Evolutionary conservation across 92 coral and sea anemone species (phyloP).

Genomic region (Isaurus tuberculatus): DNA sequence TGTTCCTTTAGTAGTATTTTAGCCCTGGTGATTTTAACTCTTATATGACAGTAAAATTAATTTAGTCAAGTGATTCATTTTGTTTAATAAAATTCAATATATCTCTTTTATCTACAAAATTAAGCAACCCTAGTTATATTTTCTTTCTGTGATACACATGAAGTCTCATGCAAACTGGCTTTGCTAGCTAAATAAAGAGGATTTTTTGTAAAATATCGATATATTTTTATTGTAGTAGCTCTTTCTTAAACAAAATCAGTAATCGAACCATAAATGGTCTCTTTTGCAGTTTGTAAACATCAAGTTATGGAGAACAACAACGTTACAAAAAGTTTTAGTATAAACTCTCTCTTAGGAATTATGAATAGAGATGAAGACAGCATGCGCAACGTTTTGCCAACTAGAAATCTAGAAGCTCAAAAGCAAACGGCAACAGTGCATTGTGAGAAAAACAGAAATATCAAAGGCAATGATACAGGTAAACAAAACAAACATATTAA

Average conservation of each 20-base stretch:
- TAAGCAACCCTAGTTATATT: too few species aligned
- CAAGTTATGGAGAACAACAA: conserved; percentile 15
- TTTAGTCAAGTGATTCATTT: not conserved
- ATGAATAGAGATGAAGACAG: not conserved
- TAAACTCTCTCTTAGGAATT: conserved; percentile 37
- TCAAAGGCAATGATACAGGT: conserved; percentile 17
- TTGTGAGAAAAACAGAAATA: conserved; percentile 5
- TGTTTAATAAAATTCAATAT: not conserved
- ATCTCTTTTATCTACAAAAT: not conserved
- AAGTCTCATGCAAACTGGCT: too few species aligned
- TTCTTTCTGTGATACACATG: too few species aligned
- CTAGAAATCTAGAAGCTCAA: not conserved
- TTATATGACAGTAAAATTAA: not conserved
- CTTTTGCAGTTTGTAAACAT: conserved; percentile 2
- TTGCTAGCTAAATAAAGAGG: too few species aligned
- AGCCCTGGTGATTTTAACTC: not conserved
- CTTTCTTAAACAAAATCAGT: not conserved
- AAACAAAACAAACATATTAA: not conserved
- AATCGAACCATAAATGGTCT: not conserved
- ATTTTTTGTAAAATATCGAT: too few species aligned
- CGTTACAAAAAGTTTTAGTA: conserved; percentile 31
- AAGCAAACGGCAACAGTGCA: not conserved
- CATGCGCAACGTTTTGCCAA: conserved; percentile 3
- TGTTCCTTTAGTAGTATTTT: too few species aligned
- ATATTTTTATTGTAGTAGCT: too few species aligned